A percentile compares a stretch with the other conserved stretches of the same genome.
These are phyloP conservation scores for Nysson spinosus DNA, from an alignment of 2,888 invertebrate species.

Conservation along the genomic window DNA sequence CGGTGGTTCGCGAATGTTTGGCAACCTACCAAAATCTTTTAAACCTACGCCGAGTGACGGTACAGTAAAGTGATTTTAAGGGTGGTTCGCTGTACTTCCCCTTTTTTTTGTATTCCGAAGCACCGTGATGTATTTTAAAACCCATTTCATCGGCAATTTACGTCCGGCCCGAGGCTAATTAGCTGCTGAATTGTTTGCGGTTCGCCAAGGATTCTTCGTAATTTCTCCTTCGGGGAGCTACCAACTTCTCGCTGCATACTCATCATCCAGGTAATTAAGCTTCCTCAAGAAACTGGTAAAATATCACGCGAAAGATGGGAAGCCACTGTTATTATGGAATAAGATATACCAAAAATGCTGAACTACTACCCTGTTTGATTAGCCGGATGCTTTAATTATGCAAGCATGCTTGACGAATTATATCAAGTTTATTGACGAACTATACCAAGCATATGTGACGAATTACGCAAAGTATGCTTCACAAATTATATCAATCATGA, in stretches of 20 bases:
- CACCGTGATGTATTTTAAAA: constrained; percentile 16
- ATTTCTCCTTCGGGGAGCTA: constrained; percentile 27
- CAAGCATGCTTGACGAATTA: too few relatives aligned
- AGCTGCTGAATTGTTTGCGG: constrained; percentile 32
- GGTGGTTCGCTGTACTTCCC: not conserved
- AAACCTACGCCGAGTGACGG: constrained; percentile 6
- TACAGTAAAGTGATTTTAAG: constrained; percentile 23
- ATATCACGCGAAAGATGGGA: constrained; percentile 28
- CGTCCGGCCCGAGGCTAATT: constrained; percentile 33
- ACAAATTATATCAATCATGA: too few relatives aligned
- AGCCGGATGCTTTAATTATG: too few relatives aligned
- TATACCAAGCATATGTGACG: too few relatives aligned
- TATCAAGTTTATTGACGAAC: too few relatives aligned
- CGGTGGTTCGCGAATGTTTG: constrained; percentile 17
- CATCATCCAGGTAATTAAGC: constrained; percentile 47
- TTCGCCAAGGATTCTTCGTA: constrained; percentile 23
- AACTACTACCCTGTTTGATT: too few relatives aligned
- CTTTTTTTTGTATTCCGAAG: constrained; percentile 8
- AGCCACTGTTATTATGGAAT: too few relatives aligned
- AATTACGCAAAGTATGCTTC: too few relatives aligned
- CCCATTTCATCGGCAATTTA: constrained; percentile 36
- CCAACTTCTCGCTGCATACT: constrained; percentile 33
- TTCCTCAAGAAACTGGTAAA: constrained; percentile 27
- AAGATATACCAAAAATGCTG: too few relatives aligned
- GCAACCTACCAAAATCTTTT: constrained; percentile 40